Base-by-base conservation (phyloP, 2,113 vertebrate genomes). In the Pachypanchax playfairii region DNA sequence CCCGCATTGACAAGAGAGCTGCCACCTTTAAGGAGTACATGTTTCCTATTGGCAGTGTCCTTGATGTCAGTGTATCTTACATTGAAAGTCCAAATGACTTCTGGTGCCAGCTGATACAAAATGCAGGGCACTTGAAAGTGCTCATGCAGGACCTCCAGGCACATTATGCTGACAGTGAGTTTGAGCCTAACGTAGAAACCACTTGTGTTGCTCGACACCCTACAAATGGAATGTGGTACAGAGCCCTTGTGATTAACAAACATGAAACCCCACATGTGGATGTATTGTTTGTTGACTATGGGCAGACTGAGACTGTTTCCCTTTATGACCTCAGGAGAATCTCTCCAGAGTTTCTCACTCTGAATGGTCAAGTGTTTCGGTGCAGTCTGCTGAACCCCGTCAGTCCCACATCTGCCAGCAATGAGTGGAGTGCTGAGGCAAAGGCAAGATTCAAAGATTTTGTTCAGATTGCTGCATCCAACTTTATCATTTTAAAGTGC, bases 341-440 rank as follows among this genome's bases (percentile, higher is more conserved):
- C 47, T 29, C 50, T 4, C 87, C 92, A 11, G 70, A 71, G 0
- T 96, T 98, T 68, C 88, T 98, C 3, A 62, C 70, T 20, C 58
- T 96, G 15, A 89, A 89, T 20, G 91, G 92, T 47, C 96, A 98
- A 84, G 96, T 96, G 29, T 95, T 98, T 83, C 91, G 93, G 65
- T 99, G 97, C 79, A 95, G 94, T 80, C 91, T 99, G 67, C 94
- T 95, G 69, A 98, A 95, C 65, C 87, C 94, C 48, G 88, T 93
- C 67, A 87, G 93, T 0, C 91, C 94, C 0, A 75, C 67, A 0
- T 90, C 89, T 28, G 74, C 65, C 2, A 87, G 90, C 53, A 91
- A 93, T 38, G 62, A 87, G 28, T 99, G 97, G 96, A 91, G 84
- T 50, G 82, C 90, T 42, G 84, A 89, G 50, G 93, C 93, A 0